Evolutionary conservation across 2,888 invertebrate genomes (phyloP).

Genomic region (Nowickia ferox): DNA sequence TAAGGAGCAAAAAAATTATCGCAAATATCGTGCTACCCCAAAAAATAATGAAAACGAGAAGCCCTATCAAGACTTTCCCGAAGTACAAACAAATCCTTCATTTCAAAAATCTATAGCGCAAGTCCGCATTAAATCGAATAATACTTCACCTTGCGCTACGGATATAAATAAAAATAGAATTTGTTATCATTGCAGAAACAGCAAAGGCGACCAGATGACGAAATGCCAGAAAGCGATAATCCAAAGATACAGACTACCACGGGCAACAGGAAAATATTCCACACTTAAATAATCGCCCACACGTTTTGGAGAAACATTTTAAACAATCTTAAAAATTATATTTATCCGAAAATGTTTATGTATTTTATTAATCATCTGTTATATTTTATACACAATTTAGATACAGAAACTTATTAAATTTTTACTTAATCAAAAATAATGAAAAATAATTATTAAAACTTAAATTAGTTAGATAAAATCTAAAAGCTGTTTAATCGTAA

Average conservation of each 20-base stretch:
- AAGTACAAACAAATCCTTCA: not conserved
- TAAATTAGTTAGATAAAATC: slow-evolving; percentile 62
- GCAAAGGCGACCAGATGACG: slow-evolving; percentile 72
- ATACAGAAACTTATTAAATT: slow-evolving; percentile 56
- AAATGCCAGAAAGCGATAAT: slow-evolving; percentile 57
- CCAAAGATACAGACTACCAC: not conserved
- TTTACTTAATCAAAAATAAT: slow-evolving; percentile 59
- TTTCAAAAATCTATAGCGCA: slow-evolving; percentile 28
- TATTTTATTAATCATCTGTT: slow-evolving; percentile 48
- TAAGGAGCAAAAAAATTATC: slow-evolving; percentile 85
- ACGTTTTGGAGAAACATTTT: not conserved
- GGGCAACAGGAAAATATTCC: slow-evolving; percentile 56
- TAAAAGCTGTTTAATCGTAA: slow-evolving; percentile 39
- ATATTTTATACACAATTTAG: slow-evolving; percentile 65
- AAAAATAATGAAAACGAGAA: slow-evolving; percentile 84
- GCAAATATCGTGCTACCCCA: slow-evolving; percentile 71
- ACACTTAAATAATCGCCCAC: slow-evolving; percentile 74
- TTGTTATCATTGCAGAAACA: slow-evolving; percentile 78
- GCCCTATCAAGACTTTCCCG: not conserved
- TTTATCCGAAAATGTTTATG: slow-evolving; percentile 32
- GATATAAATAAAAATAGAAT: slow-evolving; percentile 72
- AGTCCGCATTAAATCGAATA: slow-evolving; percentile 2
- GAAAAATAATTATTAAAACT: slow-evolving; percentile 61
- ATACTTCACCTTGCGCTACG: slow-evolving; percentile 74
- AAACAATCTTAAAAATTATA: slow-evolving; percentile 9